These are phyloP conservation scores for Plebejus anna DNA, from an alignment of 2,888 invertebrate species.

Conservation along the genomic window DNA sequence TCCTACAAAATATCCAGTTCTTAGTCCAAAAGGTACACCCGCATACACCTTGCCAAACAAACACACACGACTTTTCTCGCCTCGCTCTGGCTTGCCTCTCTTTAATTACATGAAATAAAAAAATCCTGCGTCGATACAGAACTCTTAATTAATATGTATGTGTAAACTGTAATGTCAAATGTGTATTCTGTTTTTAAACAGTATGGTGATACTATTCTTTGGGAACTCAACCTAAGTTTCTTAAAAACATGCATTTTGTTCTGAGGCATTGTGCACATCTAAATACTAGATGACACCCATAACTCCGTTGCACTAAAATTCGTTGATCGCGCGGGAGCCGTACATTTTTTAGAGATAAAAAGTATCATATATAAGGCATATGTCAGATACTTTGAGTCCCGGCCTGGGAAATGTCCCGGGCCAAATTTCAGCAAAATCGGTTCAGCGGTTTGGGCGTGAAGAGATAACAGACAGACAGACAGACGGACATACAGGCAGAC, in stretches of 20 bases:
- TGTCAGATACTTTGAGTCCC: too few relatives aligned
- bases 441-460: too few relatives aligned
- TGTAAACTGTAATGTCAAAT: background rate
- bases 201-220: background rate
- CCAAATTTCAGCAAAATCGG: too few relatives aligned
- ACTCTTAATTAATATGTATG: background rate
- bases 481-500: too few relatives aligned
- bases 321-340: too few relatives aligned
- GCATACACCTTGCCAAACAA: slow-evolving; percentile 53
- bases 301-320: too few relatives aligned
- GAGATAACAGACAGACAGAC: too few relatives aligned
- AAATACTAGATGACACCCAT: background rate
- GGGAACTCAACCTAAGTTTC: background rate
- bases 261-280: background rate
- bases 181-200: background rate
- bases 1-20: background rate
- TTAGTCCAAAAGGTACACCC: slow-evolving; percentile 39
- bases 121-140: background rate
- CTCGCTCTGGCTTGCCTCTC: slow-evolving; percentile 54
- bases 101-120: slow-evolving; percentile 56
- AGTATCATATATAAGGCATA: too few relatives aligned
- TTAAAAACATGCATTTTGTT: background rate
- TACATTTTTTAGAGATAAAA: too few relatives aligned
- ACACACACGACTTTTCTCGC: slow-evolving; percentile 52
- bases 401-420: too few relatives aligned